Percentiles rank a stretch among this genome's conserved stretches.
Evolutionary conservation across 2,888 invertebrate species (phyloP).

Genomic region (Osedax frankpressi): DNA sequence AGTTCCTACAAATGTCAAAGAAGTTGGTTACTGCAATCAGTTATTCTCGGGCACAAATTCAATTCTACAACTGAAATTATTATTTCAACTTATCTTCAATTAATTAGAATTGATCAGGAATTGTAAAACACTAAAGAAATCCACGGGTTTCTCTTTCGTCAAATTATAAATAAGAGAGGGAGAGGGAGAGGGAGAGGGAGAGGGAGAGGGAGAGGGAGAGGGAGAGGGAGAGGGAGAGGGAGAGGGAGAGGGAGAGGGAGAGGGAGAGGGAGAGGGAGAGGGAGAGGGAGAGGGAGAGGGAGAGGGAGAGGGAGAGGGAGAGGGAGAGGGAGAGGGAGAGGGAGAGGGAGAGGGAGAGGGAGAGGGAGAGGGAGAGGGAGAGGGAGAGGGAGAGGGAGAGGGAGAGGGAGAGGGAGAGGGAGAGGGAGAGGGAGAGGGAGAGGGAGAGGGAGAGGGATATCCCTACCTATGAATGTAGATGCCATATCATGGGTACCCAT

Average conservation of each 20-base stretch:
- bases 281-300: constrained; percentile 1
- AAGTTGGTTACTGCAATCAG: too few species aligned
- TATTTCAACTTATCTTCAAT: too few species aligned
- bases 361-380: background rate
- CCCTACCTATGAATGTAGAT: constrained; percentile 43
- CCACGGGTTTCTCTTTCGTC: too few species aligned
- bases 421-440: constrained; percentile 1
- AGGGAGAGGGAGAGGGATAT: background rate
- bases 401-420: constrained; percentile 1
- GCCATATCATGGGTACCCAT: constrained; percentile 46
- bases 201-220: background rate
- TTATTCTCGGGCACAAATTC: too few species aligned
- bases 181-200: background rate
- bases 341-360: background rate
- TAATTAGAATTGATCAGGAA: too few species aligned
- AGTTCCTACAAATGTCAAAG: too few species aligned
- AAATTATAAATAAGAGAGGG: too few species aligned
- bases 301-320: constrained; percentile 1
- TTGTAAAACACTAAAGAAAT: too few species aligned
- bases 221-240: constrained; percentile 1
- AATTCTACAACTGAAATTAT: too few species aligned
- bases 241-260: constrained; percentile 1
- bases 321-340: background rate
- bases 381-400: constrained; percentile 1
- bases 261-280: constrained; percentile 1